Conservation (phyloP, 1,140 invertebrate species). For the Nasonia vitripennis region DNA sequence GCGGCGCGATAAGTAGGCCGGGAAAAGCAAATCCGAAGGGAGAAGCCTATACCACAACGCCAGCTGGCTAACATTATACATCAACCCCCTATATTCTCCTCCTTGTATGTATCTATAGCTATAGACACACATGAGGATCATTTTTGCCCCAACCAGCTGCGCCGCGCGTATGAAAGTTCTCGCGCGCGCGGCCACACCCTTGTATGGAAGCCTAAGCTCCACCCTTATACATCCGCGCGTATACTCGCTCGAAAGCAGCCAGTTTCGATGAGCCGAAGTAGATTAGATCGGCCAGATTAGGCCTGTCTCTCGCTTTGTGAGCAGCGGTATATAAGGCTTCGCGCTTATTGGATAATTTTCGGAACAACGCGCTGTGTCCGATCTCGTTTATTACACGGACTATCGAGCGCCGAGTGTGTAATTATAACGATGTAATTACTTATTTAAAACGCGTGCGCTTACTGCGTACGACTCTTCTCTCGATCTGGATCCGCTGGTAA, state of each 20-base stretch:
- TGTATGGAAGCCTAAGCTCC: constrained; percentile 24
- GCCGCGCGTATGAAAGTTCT: constrained; percentile 1
- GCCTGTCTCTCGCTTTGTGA: background rate
- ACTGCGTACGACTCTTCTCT: background rate
- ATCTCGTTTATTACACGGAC: background rate
- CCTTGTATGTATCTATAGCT: background rate
- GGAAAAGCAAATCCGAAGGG: background rate
- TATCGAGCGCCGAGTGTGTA: background rate
- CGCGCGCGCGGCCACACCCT: constrained; percentile 25
- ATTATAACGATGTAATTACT: background rate
- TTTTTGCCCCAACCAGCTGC: constrained; percentile 40
- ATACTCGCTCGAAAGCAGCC: background rate
- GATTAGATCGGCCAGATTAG: background rate
- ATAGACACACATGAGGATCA: background rate
- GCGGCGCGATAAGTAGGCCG: background rate
- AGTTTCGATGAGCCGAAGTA: background rate
- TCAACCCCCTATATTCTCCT: constrained; percentile 56
- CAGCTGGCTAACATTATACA: constrained; percentile 62
- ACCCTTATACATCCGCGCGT: constrained; percentile 12
- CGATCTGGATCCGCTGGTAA: background rate
- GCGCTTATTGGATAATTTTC: constrained; percentile 3
- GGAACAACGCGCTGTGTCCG: background rate
- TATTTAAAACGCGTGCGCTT: background rate
- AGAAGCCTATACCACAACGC: constrained; percentile 43
- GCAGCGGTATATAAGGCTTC: background rate